Evolutionary conservation across 2,797 vertebrate genomes (phyloP), one percentile per base, ranked within the genome.

Genomic region (Poecile montanus): DNA sequence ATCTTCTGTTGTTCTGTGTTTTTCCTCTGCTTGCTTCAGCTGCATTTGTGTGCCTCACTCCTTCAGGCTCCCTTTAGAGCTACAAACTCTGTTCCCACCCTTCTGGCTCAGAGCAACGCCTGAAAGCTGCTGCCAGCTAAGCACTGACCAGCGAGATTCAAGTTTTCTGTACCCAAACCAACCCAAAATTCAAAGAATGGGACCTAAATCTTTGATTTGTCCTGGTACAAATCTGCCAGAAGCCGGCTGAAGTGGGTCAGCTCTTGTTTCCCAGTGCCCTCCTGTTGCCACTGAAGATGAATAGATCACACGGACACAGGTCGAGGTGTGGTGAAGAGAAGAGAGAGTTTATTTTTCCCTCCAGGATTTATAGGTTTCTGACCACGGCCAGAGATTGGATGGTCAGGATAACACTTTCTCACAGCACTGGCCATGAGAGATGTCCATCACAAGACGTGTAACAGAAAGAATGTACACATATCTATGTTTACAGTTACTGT

Each of bases 201-300:
- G 10, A n/a, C 50, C 9, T 21, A 32, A 76, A 67, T 7, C 8
- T 75, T 56, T 3, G 16, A 8, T 61, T 74, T 21, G 15, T 27
- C 21, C 38, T 20, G 44, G 10, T 25, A 8, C 11, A 47, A 42
- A 85, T 15, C 8, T 56, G 48, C 53, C 62, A 1, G 2, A 65
- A 3, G 5, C 10, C 1, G 0, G 16, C 54, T 11, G 77, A 47
- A 44, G 38, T 0, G 60, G 38, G 13, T n/a, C 18, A n/a, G 53
- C 23, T 26, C 38, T 36, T 4, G 47, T 4, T 34, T 11, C 26
- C 5, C 44, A 0, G 3, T 0, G 23, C 22, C 0, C n/a, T 36
- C 36, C 36, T 36, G 36, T 36, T 36, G 36, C 36, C 36, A 36
- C 36, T 36, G 36, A 36, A 36, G 36, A 36, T 36, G 36, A 36